These are phyloP conservation scores for Lithobates pipiens DNA, from an alignment of 2,797 vertebrate species.

Conservation along the genomic window DNA sequence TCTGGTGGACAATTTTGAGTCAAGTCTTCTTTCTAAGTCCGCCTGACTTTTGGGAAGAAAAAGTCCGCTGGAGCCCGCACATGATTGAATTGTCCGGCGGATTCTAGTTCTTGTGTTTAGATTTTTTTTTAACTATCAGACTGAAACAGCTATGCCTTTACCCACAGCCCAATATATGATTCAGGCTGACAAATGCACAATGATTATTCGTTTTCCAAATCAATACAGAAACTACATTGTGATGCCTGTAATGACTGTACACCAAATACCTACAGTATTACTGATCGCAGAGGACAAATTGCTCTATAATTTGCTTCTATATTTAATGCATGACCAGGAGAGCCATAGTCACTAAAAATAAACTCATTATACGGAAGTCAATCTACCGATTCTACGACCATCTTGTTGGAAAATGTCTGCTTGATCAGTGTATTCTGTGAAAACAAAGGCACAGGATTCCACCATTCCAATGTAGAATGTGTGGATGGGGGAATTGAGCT, in stretches of 20 bases:
- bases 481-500: no score
- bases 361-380: neutral
- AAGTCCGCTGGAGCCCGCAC: no score
- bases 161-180: neutral
- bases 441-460: no score
- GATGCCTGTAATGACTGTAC: constrained; percentile 6
- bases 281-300: constrained; percentile 1
- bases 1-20: no score
- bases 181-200: neutral
- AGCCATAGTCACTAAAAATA: neutral
- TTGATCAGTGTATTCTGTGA: no score
- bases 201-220: neutral
- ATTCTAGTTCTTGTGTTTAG: no score
- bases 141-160: neutral
- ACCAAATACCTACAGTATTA: neutral
- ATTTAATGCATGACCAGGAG: constrained; percentile 16
- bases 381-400: no score
- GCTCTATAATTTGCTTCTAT: constrained; percentile 2
- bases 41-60: no score
- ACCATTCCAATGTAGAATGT: no score
- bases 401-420: no score
- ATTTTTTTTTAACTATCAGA: neutral
- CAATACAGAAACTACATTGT: constrained; percentile 22
- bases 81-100: no score
- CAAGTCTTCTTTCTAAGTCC: no score